phyloP scores from a whole-genome alignment of 1,140 invertebrate species.

The Tetragnatha versicolor region DNA sequence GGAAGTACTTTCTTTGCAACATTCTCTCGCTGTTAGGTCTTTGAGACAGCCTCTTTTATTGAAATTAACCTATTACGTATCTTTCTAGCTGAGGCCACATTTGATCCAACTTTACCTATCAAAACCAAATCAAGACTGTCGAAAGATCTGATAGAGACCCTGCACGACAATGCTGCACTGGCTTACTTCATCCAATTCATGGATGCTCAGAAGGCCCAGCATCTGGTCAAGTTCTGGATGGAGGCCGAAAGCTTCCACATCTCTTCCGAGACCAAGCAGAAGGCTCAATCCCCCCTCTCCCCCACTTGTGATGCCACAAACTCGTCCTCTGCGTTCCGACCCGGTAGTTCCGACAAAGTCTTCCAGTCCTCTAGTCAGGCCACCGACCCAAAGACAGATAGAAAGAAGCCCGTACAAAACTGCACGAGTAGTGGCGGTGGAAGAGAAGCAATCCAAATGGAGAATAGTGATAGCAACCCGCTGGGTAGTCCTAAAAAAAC shows the following conservation, averaged over 20 bases:
- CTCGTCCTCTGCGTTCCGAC: neutral
- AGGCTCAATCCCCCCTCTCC: neutral
- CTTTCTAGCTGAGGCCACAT: constrained; percentile 57
- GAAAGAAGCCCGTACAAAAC: neutral
- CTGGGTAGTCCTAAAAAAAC: neutral
- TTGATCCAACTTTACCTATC: constrained; percentile 44
- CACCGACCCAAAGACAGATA: neutral
- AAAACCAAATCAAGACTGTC: constrained; percentile 63
- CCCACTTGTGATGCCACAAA: neutral
- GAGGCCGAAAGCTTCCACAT: constrained; percentile 74
- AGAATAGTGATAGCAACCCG: neutral
- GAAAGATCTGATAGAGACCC: constrained; percentile 72
- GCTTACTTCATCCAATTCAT: constrained; percentile 78
- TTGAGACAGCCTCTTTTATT: no score
- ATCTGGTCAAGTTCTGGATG: constrained; percentile 75
- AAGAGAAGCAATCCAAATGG: no score
- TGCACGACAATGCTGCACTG: constrained; percentile 74
- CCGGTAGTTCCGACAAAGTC: constrained; percentile 30
- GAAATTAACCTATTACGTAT: neutral
- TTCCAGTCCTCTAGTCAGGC: constrained; percentile 10
- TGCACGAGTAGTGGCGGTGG: neutral
- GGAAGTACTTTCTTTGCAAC: no score
- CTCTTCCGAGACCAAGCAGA: constrained; percentile 58
- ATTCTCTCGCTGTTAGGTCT: no score
- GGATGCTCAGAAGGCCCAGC: constrained; percentile 68